phyloP scores from a whole-genome alignment of 2,113 vertebrate species.

The Neotragus pygmaeus region DNA sequence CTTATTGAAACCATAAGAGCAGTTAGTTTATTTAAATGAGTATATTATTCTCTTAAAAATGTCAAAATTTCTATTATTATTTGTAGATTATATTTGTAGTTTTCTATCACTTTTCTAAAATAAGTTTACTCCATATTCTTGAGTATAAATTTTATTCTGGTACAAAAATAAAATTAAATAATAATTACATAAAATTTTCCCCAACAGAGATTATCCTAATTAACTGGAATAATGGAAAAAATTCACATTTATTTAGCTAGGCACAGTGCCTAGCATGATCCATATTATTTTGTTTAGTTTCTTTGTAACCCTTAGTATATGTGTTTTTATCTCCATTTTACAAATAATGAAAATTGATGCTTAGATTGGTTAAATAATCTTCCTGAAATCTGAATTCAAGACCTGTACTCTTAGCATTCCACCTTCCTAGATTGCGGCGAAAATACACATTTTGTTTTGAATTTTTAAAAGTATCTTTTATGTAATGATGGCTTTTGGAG shows the following conservation, averaged over 20 bases:
- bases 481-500: neutral
- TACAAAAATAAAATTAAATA: neutral
- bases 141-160: neutral
- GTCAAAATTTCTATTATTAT: neutral
- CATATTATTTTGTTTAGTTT: neutral
- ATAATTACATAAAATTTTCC: neutral
- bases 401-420: neutral
- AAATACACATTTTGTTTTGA: neutral
- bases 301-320: neutral
- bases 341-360: neutral
- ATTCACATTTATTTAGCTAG: neutral
- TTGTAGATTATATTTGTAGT: neutral
- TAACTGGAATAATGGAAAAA: neutral
- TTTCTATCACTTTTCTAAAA: neutral
- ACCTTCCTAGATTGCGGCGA: neutral
- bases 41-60: neutral
- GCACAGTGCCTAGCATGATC: neutral
- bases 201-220: neutral
- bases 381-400: neutral
- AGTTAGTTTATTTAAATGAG: neutral
- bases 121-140: neutral
- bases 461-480: neutral
- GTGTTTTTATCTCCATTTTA: neutral
- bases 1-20: neutral
- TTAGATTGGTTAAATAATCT: neutral